Conservation (phyloP, 2,888 invertebrate genomes). For the Hirtodrosophila trivittata region DNA sequence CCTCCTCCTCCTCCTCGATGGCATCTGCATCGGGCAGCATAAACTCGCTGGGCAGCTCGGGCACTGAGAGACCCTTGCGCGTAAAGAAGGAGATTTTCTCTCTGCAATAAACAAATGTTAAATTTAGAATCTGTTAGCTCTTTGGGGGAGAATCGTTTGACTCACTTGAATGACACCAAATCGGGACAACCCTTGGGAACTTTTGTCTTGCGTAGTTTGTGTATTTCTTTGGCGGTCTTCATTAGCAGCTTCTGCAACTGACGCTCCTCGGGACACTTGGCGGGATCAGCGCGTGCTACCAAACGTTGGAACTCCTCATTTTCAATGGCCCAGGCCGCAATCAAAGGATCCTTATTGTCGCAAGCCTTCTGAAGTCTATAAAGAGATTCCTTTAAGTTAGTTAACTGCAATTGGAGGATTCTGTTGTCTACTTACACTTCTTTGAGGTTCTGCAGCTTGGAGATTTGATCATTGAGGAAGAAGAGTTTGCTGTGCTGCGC, state of each 20-base stretch:
- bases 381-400: slow-evolving; percentile 35
- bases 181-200: slow-evolving; percentile 95
- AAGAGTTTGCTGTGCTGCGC: slow-evolving; percentile 94
- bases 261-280: slow-evolving; percentile 85
- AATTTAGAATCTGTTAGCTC: neutral
- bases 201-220: slow-evolving; percentile 93
- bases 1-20: slow-evolving; percentile 80
- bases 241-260: slow-evolving; percentile 91
- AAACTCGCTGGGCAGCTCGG: slow-evolving; percentile 88
- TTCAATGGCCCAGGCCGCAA: slow-evolving; percentile 93
- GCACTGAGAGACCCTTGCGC: slow-evolving; percentile 90
- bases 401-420: fast-evolving
- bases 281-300: slow-evolving; percentile 84
- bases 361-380: slow-evolving; percentile 92
- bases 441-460: slow-evolving; percentile 92
- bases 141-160: slow-evolving; percentile 56
- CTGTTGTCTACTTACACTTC: slow-evolving; percentile 84
- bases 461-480: slow-evolving; percentile 93
- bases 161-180: slow-evolving; percentile 95
- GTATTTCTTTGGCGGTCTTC: slow-evolving; percentile 95
- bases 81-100: slow-evolving; percentile 99
- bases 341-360: slow-evolving; percentile 91
- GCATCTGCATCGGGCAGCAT: slow-evolving; percentile 84
- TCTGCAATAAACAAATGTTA: slow-evolving; percentile 85
- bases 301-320: slow-evolving; percentile 93